Evolutionary conservation across 2,797 vertebrate species (phyloP), one percentile per base, ranked within the genome.

Genomic region (Protonibea diacanthus): DNA sequence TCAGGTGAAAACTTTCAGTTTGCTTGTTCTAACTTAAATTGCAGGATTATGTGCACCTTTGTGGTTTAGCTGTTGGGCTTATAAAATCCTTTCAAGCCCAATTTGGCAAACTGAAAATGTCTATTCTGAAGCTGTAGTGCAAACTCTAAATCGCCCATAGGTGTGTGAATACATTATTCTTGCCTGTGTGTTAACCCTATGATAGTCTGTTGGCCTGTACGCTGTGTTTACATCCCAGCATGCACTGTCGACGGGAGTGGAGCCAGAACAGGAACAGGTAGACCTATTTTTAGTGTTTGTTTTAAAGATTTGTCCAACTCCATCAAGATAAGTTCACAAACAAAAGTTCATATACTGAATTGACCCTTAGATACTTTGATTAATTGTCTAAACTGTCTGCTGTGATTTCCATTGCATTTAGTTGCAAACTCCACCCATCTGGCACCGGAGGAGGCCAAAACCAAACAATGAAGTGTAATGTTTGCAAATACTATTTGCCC

Each of bases 401-500:
- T 58, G 81, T 80, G 86, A 81, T 90, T 92, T 85, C 48, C 42
- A 72, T 74, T 49, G 47, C 62, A 52, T 81, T 74, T 18, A 60
- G 70, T 49, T 65, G 44, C 38, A 78, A 77, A 79, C 87, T 90
- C 84, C 89, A 88, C 86, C 82, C 71, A 80, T 82, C 56, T 80
- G 78, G 77, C 81, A 71, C 55, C 2, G 76, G 44, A 88, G 51
- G 73, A 81, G 87, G 75, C 74, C 71, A 86, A 86, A 89, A 72
- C 62, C 85, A 90, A 92, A 90, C 86, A 88, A 77, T 83, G 65
- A 82, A 82, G 80, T 81, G 68, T 83, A 84, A 91, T 89, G 89
- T 91, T 91, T 91, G 88, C 89, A 83, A 90, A 89, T 83, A 67
- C 52, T 86, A 45, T 88, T 87, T 86, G 84, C 80, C 82, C 74